Base-by-base conservation (phyloP, 2,113 vertebrate genomes). In the Odobenus rosmarus region DNA sequence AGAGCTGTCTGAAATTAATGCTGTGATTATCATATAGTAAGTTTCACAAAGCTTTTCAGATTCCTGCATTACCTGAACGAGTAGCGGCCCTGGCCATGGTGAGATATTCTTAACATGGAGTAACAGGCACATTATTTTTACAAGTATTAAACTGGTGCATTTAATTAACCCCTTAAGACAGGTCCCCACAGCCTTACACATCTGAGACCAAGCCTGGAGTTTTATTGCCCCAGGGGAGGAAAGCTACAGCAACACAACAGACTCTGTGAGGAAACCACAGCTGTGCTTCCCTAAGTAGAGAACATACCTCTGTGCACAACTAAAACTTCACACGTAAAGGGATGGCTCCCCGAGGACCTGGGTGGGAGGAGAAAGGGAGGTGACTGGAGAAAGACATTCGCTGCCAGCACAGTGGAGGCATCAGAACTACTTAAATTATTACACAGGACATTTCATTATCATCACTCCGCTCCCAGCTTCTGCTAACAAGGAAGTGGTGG, bases 161-260 rank as follows among this genome's bases (percentile, higher is more conserved):
- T 64, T 92, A 91, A 91, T 86, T 85, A 97, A 61, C 49, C 93
- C 62, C 90, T 72, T 19, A 55, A 76, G 93, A 74, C 53, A 74
- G 1, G 39, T 55, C 69, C 62, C 86, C 80, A 71, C 19, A 42
- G 11, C 36, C 42, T 62, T 36, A 72, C 62, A 36, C 64, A 67
- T 24, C 36, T 49, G 76, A 46, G 64, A 67, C 71, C 71, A 36
- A 89, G 76, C n/a, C 80, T 33, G 13, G 1, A 55, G 46, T 23
- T 53, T n/a, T n/a, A 26, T 0, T 6, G 42, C 4, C 69, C 39
- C 67, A 31, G 57, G 55, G 80, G 31, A 92, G 51, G 62, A 85
- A 49, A 51, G 33, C 64, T 26, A 23, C 4, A 3, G 24, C 49
- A 62, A 55, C 49, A 67, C 24, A 21, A 31, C 0, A 12, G 33